These are phyloP conservation scores for Discoglossus pictus DNA, from an alignment of 2,797 vertebrate genomes.

Conservation along the genomic window DNA sequence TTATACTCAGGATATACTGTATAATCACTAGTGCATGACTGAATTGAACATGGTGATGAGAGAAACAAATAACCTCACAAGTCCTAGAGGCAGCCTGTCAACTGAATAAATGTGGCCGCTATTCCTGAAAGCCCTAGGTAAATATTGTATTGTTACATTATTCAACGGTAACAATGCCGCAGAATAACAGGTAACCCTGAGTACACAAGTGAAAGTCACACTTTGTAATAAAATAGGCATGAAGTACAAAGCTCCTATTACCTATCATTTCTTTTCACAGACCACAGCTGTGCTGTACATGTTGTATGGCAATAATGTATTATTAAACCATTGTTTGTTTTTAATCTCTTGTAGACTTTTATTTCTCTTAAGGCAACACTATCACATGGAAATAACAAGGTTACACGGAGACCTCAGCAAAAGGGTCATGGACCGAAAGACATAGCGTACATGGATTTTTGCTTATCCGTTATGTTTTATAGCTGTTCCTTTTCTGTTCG, in stretches of 20 bases:
- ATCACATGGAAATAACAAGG: no score
- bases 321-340: constrained; percentile 17
- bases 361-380: no score
- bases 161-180: constrained; percentile 42
- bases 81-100: constrained; percentile 42
- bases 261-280: constrained; percentile 27
- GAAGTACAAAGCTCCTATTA: neutral
- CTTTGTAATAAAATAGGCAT: constrained; percentile 45
- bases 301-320: constrained; percentile 40
- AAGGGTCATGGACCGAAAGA: no score
- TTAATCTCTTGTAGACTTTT: constrained; percentile 13
- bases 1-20: constrained; percentile 8
- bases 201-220: constrained; percentile 39
- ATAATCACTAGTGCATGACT: constrained; percentile 35
- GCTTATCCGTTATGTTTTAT: no score
- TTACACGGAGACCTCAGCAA: no score
- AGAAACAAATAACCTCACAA: constrained; percentile 36
- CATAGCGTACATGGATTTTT: no score
- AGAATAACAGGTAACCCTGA: constrained; percentile 38
- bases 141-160: constrained; percentile 47
- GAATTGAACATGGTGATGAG: constrained; percentile 22
- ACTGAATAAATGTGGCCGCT: constrained; percentile 30
- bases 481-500: no score
- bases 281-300: constrained; percentile 31
- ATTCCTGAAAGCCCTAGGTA: constrained; percentile 43